Conservation (phyloP, 2,888 invertebrate genomes). For the Leptura quadrifasciata region DNA sequence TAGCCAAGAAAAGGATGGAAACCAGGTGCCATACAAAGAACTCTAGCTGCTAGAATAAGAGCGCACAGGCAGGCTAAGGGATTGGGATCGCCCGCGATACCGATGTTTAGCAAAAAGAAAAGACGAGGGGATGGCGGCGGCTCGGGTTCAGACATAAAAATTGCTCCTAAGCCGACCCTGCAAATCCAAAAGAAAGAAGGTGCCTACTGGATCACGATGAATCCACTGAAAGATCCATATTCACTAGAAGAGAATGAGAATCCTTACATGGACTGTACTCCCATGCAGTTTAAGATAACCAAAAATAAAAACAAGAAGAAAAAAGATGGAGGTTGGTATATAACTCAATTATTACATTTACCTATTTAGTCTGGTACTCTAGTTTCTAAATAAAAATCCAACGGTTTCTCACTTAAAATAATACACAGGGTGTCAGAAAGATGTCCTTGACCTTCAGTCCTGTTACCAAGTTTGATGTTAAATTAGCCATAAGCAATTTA, state of each 20-base stretch:
- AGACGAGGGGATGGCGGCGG: constrained; percentile 64
- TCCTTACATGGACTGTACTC: constrained; percentile 82
- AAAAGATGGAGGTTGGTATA: neutral
- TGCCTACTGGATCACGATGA: constrained; percentile 80
- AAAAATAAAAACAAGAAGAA: constrained; percentile 78
- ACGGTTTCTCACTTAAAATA: too few relatives aligned
- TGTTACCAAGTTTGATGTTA: too few relatives aligned
- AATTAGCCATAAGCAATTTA: too few relatives aligned
- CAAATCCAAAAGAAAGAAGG: constrained; percentile 81
- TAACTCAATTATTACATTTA: neutral
- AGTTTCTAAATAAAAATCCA: too few relatives aligned
- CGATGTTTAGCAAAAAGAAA: constrained; percentile 69
- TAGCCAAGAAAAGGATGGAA: constrained; percentile 76
- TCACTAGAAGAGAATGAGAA: constrained; percentile 78
- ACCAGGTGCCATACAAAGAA: constrained; percentile 77
- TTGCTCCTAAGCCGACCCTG: constrained; percentile 79
- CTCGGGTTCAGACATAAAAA: constrained; percentile 72
- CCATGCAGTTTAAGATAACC: constrained; percentile 81
- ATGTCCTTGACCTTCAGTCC: too few relatives aligned
- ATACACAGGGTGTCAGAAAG: too few relatives aligned
- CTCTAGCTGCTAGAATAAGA: constrained; percentile 68
- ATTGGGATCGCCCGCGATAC: constrained; percentile 60
- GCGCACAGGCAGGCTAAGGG: constrained; percentile 67
- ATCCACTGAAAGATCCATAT: constrained; percentile 80
- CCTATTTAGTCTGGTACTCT: too few relatives aligned